phyloP scores from a whole-genome alignment of 2,797 vertebrate genomes.

The Lutjanus campechanus region DNA sequence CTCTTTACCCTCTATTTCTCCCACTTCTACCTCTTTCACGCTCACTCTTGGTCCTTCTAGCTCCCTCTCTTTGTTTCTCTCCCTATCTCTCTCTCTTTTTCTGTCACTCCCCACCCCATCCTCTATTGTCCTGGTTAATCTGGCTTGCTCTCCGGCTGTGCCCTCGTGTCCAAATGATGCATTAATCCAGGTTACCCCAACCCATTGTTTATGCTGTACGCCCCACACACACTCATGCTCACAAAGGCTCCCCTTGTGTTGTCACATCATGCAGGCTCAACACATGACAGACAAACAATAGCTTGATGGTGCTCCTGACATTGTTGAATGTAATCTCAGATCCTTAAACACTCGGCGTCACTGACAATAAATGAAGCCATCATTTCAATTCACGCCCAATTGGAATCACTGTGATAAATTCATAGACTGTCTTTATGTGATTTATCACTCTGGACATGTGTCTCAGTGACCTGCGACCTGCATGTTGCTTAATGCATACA shows the following conservation, averaged over 20 bases:
- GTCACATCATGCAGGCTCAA: slow-evolving; percentile 53
- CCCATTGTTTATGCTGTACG: slow-evolving; percentile 69
- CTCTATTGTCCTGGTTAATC: slow-evolving; percentile 70
- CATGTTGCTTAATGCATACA: slow-evolving; percentile 37
- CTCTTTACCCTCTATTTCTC: slow-evolving; percentile 8
- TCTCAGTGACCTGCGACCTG: slow-evolving; percentile 48
- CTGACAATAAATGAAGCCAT: slow-evolving; percentile 64
- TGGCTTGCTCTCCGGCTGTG: slow-evolving; percentile 62
- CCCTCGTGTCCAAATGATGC: slow-evolving; percentile 74
- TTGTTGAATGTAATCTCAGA: slow-evolving; percentile 62
- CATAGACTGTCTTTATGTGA: slow-evolving; percentile 37
- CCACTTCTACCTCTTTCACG: not conserved
- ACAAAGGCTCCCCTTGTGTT: slow-evolving; percentile 43
- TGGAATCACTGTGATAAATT: slow-evolving; percentile 50
- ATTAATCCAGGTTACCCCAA: slow-evolving; percentile 78
- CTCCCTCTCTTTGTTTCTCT: slow-evolving; percentile 9
- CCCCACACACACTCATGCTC: slow-evolving; percentile 12
- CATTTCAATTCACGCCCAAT: slow-evolving; percentile 44
- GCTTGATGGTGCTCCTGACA: slow-evolving; percentile 39
- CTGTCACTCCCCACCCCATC: not conserved
- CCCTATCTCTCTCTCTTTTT: not conserved
- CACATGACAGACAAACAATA: slow-evolving; percentile 64
- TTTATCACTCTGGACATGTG: slow-evolving; percentile 49
- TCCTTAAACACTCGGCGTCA: slow-evolving; percentile 46
- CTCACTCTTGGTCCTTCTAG: not conserved